Evolutionary conservation across 1,140 invertebrate species (phyloP).

Genomic region (Drosophila prosaltans): DNA sequence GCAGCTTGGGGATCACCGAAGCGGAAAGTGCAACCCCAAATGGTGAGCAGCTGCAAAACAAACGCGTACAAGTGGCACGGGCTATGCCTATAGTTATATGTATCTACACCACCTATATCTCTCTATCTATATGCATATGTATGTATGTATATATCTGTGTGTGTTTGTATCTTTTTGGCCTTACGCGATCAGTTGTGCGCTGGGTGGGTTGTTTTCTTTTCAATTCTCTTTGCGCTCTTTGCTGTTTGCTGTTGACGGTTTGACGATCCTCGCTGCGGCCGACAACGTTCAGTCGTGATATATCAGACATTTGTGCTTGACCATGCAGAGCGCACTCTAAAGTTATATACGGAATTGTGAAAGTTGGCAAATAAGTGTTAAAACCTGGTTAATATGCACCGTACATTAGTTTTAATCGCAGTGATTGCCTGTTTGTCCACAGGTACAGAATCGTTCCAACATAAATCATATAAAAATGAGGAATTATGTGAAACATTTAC

Average conservation of each 20-base stretch:
- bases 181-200: slow-evolving; percentile 40
- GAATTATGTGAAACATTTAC: slow-evolving; percentile 25
- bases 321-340: slow-evolving; percentile 60
- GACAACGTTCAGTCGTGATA: slow-evolving; percentile 56
- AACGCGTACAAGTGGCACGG: slow-evolving; percentile 50
- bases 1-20: slow-evolving; percentile 52
- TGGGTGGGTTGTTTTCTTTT: slow-evolving; percentile 59
- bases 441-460: slow-evolving; percentile 14
- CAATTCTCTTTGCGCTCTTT: slow-evolving; percentile 29
- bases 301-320: slow-evolving; percentile 59
- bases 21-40: slow-evolving; percentile 67
- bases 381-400: slow-evolving; percentile 54
- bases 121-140: not conserved
- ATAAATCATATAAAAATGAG: not conserved
- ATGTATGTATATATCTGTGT: too few species aligned
- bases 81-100: slow-evolving; percentile 13
- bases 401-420: slow-evolving; percentile 42
- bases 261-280: slow-evolving; percentile 39
- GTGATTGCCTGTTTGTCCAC: slow-evolving; percentile 41
- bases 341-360: slow-evolving; percentile 45
- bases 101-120: not conserved
- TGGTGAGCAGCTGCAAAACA: slow-evolving; percentile 53
- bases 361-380: slow-evolving; percentile 44
- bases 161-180: slow-evolving; percentile 24
- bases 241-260: slow-evolving; percentile 36